These are phyloP conservation scores for Apodemus agrarius DNA, from an alignment of 2,797 vertebrate species.

Conservation along the genomic window DNA sequence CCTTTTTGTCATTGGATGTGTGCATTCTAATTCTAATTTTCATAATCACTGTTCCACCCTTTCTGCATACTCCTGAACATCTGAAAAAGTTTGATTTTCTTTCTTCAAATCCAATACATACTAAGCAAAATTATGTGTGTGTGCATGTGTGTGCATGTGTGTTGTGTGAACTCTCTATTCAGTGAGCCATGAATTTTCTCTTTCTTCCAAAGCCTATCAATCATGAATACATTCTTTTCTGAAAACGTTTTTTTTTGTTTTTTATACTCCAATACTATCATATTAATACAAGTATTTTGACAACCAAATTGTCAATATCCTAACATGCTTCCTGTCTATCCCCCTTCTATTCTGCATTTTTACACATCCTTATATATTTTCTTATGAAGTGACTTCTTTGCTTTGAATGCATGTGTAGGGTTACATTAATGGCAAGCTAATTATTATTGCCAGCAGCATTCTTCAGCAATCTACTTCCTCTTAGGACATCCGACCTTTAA, in stretches of 20 bases:
- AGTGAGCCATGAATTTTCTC: neutral
- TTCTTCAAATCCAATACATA: neutral
- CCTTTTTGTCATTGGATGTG: neutral
- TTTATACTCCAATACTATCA: neutral
- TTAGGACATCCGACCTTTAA: neutral
- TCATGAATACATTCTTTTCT: neutral
- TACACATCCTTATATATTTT: neutral
- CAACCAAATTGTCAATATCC: neutral
- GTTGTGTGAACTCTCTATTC: neutral
- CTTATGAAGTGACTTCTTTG: neutral
- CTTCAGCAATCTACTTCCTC: neutral
- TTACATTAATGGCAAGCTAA: conserved; percentile 9
- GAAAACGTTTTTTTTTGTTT: neutral
- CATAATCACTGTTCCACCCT: neutral
- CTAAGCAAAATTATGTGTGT: neutral
- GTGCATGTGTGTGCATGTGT: neutral
- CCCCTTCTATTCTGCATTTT: neutral
- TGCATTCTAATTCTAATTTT: neutral
- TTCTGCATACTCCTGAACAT: neutral
- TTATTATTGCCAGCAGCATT: neutral
- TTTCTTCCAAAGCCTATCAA: neutral
- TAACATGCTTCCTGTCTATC: neutral
- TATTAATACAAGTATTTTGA: neutral
- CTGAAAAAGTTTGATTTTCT: neutral
- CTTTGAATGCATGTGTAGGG: conserved; percentile 11